Conservation (phyloP, 35 echinoderm and acorn worm genomes). For the Hemicentrotus pulcherrimus region DNA sequence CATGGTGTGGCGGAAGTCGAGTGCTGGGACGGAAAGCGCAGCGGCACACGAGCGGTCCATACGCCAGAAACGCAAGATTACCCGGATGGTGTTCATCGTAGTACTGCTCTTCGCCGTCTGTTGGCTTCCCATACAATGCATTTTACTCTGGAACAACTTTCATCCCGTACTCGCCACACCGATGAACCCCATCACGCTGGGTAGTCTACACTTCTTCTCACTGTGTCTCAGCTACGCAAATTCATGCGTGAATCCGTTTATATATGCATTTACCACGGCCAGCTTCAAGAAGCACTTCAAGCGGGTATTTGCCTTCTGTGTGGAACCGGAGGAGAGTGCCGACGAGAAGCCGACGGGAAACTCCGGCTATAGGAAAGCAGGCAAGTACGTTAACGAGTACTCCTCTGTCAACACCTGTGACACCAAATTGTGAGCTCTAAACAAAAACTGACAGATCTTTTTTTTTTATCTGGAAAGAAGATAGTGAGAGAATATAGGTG, state of each 20-base stretch:
- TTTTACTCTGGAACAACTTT: slow-evolving; percentile 59
- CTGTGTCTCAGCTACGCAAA: slow-evolving; percentile 92
- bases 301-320: slow-evolving; percentile 72
- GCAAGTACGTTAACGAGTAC: slow-evolving; percentile 79
- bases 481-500: neutral
- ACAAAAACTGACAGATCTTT: neutral
- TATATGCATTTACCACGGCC: slow-evolving; percentile 91
- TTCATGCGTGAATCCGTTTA: slow-evolving; percentile 92
- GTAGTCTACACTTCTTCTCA: slow-evolving; percentile 56
- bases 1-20: slow-evolving; percentile 89
- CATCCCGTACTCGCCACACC: neutral
- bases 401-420: slow-evolving; percentile 77
- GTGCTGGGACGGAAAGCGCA: slow-evolving; percentile 91
- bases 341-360: slow-evolving; percentile 65
- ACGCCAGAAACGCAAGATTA: slow-evolving; percentile 94
- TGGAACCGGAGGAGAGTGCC: slow-evolving; percentile 53
- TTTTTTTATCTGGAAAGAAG: neutral
- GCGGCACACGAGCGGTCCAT: slow-evolving; percentile 90
- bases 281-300: slow-evolving; percentile 96
- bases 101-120: slow-evolving; percentile 83
- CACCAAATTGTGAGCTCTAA: slow-evolving; percentile 79
- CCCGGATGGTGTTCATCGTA: slow-evolving; percentile 94
- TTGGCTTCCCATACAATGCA: slow-evolving; percentile 81
- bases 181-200: neutral
- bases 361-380: slow-evolving; percentile 74